These are phyloP conservation scores for Yponomeuta evonymella DNA, from an alignment of 2,888 invertebrate species.

Conservation along the genomic window DNA sequence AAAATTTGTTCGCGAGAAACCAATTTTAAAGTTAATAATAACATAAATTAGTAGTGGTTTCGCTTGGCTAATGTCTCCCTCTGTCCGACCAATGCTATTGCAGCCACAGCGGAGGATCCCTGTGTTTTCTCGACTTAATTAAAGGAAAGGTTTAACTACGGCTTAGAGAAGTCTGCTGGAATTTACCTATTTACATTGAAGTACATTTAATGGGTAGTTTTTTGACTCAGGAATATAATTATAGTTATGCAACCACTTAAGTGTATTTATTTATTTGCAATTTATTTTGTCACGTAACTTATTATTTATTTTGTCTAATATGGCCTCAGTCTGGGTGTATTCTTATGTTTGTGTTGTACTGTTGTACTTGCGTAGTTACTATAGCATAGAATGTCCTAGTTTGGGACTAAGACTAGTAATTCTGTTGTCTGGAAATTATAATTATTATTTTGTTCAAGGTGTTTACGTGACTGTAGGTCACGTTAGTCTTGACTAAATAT, in stretches of 20 bases:
- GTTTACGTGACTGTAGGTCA: background rate
- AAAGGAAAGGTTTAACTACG: conserved; percentile 40
- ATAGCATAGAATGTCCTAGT: too few relatives aligned
- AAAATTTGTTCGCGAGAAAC: background rate
- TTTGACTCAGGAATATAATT: conserved; percentile 25
- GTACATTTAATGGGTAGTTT: conserved; percentile 37
- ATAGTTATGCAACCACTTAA: too few relatives aligned
- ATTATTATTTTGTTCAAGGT: too few relatives aligned
- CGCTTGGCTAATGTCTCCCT: conserved; percentile 20
- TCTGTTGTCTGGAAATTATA: too few relatives aligned
- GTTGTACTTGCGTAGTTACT: too few relatives aligned
- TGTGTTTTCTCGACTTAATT: conserved; percentile 46
- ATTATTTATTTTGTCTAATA: too few relatives aligned
- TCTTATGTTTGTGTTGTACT: too few relatives aligned
- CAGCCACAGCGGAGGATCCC: conserved; percentile 30
- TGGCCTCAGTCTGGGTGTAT: too few relatives aligned
- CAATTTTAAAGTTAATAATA: conserved; percentile 23
- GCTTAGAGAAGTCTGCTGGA: conserved; percentile 30
- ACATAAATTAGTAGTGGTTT: conserved; percentile 30
- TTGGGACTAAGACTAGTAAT: too few relatives aligned
- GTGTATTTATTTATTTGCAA: too few relatives aligned
- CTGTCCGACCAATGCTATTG: conserved; percentile 29
- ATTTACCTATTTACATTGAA: conserved; percentile 41
- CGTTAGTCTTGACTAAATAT: background rate
- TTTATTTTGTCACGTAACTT: too few relatives aligned